Base-by-base conservation (phyloP, 2,888 invertebrate species). In the Cyrtodaria siliqua region DNA sequence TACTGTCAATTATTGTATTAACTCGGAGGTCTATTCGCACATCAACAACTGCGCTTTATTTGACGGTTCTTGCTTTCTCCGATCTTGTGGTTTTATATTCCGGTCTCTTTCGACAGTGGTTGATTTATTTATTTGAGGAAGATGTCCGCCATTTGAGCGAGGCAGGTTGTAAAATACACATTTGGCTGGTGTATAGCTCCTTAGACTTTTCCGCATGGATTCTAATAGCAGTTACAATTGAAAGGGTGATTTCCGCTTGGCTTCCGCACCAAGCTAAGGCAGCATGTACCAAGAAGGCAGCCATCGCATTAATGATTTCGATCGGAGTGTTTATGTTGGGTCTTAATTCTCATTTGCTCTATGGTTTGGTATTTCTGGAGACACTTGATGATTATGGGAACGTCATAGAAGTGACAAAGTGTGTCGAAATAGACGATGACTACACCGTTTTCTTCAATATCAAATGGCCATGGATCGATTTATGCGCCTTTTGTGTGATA, bases 141-240 rank as follows among this genome's bases (percentile, higher is more conserved):
- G n/a, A n/a, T n/a, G n/a, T n/a, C n/a, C n/a, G n/a, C n/a, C 18
- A 77, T 12, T 8, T 70, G 2, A 79, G 75, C 26, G 56, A 55
- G 14, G 57, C 70, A 3, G 71, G 70, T 0, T 89, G 89, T 53
- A 86, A 89, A 70, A 52, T 88, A 3, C 84, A 90, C 69, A 62
- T 82, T 1, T 87, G 86, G 78, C 40, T 88, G 24, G 86, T 89
- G 9, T 90, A 90, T 56, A 77, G 79, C 20, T 81, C 86, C 6
- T 70, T 88, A 0, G 86, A 90, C 61, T 82, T 86, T 27, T 88
- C 89, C 6, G 87, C 87, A 0, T 91, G 91, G 91, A 84, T 90
- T 23, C 77, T 91, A n/a, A 87, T 89, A 38, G 84, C 85, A n/a
- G 88, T 91, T 29, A 90, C 90, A 3, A 42, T 87, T 18, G 91